A percentile compares a stretch with the other conserved stretches of the same genome.
These are phyloP conservation scores for Oplegnathus fasciatus DNA, from an alignment of 2,113 vertebrate species.

Conservation along the genomic window DNA sequence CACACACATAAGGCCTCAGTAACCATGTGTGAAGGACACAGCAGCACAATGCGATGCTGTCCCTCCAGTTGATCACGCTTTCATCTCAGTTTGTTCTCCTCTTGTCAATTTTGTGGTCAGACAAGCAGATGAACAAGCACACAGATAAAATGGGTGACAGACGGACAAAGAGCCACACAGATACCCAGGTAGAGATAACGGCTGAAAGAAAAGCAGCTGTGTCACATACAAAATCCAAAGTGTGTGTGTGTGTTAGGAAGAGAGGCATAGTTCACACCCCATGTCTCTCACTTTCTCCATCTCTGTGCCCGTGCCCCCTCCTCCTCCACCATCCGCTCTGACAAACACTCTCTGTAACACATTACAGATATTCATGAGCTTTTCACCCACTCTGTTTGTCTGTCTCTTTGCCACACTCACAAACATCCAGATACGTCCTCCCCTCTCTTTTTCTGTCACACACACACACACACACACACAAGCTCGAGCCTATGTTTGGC, in stretches of 20 bases:
- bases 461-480: not conserved
- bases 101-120: constrained; percentile 52
- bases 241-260: constrained; percentile 5
- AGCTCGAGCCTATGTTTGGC: constrained; percentile 44
- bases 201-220: constrained; percentile 16
- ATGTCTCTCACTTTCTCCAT: constrained; percentile 32
- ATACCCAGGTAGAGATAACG: constrained; percentile 42
- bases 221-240: too few relatives aligned
- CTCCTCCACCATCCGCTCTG: constrained; percentile 9
- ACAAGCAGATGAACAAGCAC: constrained; percentile 50
- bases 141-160: constrained; percentile 51
- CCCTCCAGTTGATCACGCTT: constrained; percentile 48
- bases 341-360: constrained; percentile 55
- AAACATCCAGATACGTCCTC: constrained; percentile 54
- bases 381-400: constrained; percentile 50
- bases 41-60: constrained; percentile 19
- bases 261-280: not conserved
- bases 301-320: constrained; percentile 14
- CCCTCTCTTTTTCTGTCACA: constrained; percentile 5
- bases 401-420: constrained; percentile 39
- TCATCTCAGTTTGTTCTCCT: constrained; percentile 52
- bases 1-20: constrained; percentile 37
- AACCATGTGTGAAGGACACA: constrained; percentile 68
- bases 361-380: constrained; percentile 71
- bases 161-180: constrained; percentile 31